Conservation (phyloP, 2,113 vertebrate genomes). For the Barnardius zonarius region DNA sequence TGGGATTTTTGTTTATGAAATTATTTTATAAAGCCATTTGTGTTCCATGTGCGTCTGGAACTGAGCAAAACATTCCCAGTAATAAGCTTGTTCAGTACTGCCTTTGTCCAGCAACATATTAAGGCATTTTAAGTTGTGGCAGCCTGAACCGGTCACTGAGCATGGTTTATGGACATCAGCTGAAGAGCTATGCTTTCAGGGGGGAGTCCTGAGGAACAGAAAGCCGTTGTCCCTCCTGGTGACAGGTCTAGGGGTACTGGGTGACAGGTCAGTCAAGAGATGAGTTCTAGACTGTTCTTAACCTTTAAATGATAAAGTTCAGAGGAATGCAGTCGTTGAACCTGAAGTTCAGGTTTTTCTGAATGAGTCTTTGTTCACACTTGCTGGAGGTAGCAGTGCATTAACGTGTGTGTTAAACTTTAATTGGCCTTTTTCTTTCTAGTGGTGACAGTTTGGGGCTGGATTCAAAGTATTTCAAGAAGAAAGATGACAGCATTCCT, state of each 20-base stretch:
- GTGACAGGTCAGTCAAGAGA: not conserved
- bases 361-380: not conserved
- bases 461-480: conserved; percentile 90
- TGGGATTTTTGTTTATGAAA: not conserved
- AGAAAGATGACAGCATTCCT: conserved; percentile 85
- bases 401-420: not conserved
- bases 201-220: not conserved
- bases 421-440: not conserved
- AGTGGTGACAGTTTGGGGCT: conserved; percentile 79
- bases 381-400: not conserved
- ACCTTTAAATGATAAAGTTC: not conserved
- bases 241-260: not conserved
- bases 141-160: not conserved
- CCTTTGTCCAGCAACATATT: fast-evolving
- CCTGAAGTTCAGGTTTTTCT: not conserved
- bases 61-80: not conserved
- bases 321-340: not conserved
- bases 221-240: not conserved
- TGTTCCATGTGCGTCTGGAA: not conserved
- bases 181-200: not conserved
- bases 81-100: not conserved
- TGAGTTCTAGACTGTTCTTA: not conserved
- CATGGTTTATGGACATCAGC: not conserved
- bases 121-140: not conserved
- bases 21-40: not conserved